Evolutionary conservation across 2,113 vertebrate species (phyloP), one percentile per base, ranked within the genome.

Genomic region (Cyprinodon brontotheroides): DNA sequence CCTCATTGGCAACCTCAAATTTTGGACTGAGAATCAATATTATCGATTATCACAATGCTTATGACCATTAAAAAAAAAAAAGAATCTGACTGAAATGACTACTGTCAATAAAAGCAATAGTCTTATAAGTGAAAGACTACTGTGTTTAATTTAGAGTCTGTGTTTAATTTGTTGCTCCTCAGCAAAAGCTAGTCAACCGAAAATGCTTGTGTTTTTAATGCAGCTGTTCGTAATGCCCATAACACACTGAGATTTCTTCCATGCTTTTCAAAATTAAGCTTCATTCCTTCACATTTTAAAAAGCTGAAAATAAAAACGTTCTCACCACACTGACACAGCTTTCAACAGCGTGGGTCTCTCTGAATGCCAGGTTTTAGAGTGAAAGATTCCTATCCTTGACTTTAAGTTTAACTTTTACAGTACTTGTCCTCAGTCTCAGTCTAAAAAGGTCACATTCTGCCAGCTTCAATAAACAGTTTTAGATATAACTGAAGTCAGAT

Each of bases 401-500:
- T 14, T 57, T 4, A 57, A 5, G 3, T 63, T 6, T 63, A 39
- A 4, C 40, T 41, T 47, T 66, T 36, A 29, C 41, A 45, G 2
- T 60, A 11, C 36, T 15, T 5, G 11, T 43, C 8, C 50, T 17
- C 13, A 60, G 60, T 36, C 29, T 29, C 47, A 64, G n/a, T 57
- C 17, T 20, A 57, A 57, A 57, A 8, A 20, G 7, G 50, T 57
- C 17, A 57, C 14, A 57, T 57, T n/a, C n/a, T n/a, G 15, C 50
- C 20, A n/a, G 50, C 50, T 53, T 53, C 17, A 53, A 53, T 53
- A 53, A n/a, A 53, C 15, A 60, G 75, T 22, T 59, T 11, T 60
- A 81, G 70, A 67, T 73, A 29, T 63, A 22, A 6, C 29, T 45
- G 36, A 78, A 76, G 61, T 83, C 77, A 72, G 67, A 61, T 74